Evolutionary conservation across 2,113 vertebrate species (phyloP).

Genomic region (Polyodon spathula): DNA sequence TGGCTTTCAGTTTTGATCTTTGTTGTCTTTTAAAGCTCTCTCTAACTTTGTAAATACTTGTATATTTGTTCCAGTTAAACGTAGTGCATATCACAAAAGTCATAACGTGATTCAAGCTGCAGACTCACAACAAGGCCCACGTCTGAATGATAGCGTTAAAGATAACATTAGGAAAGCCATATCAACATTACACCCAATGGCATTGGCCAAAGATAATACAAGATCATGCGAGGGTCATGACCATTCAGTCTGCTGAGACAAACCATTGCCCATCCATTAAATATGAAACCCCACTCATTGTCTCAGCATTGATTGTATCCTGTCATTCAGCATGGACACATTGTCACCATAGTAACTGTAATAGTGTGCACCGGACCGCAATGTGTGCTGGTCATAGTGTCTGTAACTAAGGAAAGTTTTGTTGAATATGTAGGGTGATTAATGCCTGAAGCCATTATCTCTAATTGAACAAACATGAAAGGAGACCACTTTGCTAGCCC

Average conservation of each 20-base stretch:
- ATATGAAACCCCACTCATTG: conserved; percentile 50
- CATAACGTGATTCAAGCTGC: too few species aligned
- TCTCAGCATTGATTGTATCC: conserved; percentile 34
- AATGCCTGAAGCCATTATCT: conserved; percentile 46
- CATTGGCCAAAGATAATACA: too few species aligned
- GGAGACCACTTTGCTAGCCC: conserved; percentile 34
- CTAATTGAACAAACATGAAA: conserved; percentile 49
- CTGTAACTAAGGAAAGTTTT: conserved; percentile 39
- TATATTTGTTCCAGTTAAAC: too few species aligned
- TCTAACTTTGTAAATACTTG: too few species aligned
- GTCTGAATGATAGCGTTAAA: too few species aligned
- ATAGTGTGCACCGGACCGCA: conserved; percentile 28
- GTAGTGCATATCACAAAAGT: too few species aligned
- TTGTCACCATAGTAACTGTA: conserved; percentile 37
- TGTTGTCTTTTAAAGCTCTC: too few species aligned
- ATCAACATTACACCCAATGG: too few species aligned
- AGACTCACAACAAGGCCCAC: too few species aligned
- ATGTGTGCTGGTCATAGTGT: conserved; percentile 28
- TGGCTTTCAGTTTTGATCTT: too few species aligned
- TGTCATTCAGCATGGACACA: conserved; percentile 35
- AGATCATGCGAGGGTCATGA: conserved; percentile 23
- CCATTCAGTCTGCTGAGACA: conserved; percentile 33
- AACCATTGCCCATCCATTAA: conserved; percentile 35
- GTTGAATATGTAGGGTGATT: conserved; percentile 42
- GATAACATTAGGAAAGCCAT: too few species aligned